Percentiles rank a stretch among this genome's conserved stretches.
Conservation (phyloP, 2,113 vertebrate species). For the Elephas maximus region DNA sequence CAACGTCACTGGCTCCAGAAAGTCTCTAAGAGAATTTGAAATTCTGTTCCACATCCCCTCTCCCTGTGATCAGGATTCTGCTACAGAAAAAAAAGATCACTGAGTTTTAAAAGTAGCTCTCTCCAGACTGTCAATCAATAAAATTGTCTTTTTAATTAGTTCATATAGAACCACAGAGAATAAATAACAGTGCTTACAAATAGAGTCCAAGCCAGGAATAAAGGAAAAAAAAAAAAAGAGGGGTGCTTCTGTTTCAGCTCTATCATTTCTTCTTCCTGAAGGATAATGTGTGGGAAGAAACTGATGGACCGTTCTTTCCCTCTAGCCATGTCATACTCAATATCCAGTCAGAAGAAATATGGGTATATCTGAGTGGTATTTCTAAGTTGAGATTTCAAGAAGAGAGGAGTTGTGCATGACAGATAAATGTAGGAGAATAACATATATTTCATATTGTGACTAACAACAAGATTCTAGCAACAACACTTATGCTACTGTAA, state of each 20-base stretch:
- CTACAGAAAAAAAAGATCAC: neutral
- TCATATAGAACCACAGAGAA: conserved; percentile 40
- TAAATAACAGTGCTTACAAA: neutral
- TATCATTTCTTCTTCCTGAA: neutral
- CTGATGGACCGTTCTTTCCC: neutral
- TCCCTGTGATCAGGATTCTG: neutral
- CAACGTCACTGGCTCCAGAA: neutral
- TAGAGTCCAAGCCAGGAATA: neutral
- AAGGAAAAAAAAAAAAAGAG: neutral
- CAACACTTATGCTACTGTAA: neutral
- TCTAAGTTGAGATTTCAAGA: neutral
- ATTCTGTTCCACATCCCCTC: neutral
- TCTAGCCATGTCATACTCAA: neutral
- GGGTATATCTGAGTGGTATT: neutral
- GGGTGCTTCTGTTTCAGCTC: neutral
- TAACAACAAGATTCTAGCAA: neutral
- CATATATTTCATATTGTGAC: neutral
- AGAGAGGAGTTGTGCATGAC: neutral
- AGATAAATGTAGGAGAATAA: neutral
- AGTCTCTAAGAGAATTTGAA: neutral
- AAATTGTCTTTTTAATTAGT: conserved; percentile 31
- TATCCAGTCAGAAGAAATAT: neutral
- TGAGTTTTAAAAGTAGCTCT: neutral
- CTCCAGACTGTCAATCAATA: neutral
- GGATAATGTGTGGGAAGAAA: neutral